These are phyloP conservation scores for Enteromius fasciolatus DNA, from an alignment of 2,797 vertebrate species.

Conservation along the genomic window DNA sequence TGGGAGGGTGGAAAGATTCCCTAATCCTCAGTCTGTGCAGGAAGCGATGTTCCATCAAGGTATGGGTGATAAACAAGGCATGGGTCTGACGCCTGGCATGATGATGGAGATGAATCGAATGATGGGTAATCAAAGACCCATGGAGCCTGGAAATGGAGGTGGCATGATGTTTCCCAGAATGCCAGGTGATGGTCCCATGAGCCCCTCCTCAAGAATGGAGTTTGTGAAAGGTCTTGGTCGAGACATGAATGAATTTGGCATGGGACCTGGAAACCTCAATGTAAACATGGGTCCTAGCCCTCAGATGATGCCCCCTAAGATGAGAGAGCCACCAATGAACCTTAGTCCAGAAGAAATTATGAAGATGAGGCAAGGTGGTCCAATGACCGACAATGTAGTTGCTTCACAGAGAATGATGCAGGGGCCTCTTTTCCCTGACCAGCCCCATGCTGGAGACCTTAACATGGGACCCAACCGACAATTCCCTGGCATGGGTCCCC, in stretches of 20 bases:
- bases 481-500: constrained; percentile 84
- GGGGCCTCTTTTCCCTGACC: constrained; percentile 87
- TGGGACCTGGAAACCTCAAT: constrained; percentile 86
- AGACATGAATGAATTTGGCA: constrained; percentile 91
- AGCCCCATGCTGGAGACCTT: constrained; percentile 91
- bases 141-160: constrained; percentile 89
- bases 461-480: constrained; percentile 89
- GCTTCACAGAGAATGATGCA: constrained; percentile 93
- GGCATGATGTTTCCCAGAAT: constrained; percentile 96
- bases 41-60: constrained; percentile 97
- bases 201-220: constrained; percentile 92
- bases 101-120: constrained; percentile 96
- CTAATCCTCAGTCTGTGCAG: constrained; percentile 91
- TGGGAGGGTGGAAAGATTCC: constrained; percentile 93
- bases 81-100: constrained; percentile 89
- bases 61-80: constrained; percentile 92
- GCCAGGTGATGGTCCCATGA: constrained; percentile 93
- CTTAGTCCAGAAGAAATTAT: constrained; percentile 84
- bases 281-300: constrained; percentile 86
- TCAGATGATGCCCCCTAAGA: constrained; percentile 91
- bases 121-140: constrained; percentile 90
- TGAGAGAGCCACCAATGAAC: constrained; percentile 89
- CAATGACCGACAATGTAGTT: constrained; percentile 77
- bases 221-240: constrained; percentile 89
- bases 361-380: constrained; percentile 84